These are phyloP conservation scores for Hemiscyllium ocellatum DNA, from an alignment of 2,113 vertebrate species.

Conservation along the genomic window DNA sequence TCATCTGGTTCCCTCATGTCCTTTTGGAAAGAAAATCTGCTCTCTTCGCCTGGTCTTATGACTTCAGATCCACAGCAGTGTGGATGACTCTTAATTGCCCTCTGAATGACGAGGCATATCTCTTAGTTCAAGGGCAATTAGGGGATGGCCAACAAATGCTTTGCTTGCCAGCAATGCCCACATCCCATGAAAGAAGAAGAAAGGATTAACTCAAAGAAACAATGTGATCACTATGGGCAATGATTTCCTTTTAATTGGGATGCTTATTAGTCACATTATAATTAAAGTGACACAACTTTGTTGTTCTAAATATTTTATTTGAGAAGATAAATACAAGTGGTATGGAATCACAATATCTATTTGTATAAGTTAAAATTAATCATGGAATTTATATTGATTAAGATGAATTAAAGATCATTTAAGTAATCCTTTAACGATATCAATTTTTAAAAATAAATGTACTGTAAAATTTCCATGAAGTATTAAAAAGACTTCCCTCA, in stretches of 20 bases:
- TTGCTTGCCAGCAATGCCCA: no score
- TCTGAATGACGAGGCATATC: no score
- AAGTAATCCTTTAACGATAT: neutral
- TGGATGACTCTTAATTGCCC: no score
- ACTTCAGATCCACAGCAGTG: no score
- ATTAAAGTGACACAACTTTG: neutral
- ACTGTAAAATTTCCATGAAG: neutral
- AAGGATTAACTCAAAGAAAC: neutral
- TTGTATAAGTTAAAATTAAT: neutral
- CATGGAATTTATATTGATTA: slow-evolving; percentile 14
- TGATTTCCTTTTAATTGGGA: neutral
- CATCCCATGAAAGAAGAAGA: no score
- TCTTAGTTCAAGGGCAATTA: no score
- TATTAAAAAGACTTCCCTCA: neutral
- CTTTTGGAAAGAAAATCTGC: no score
- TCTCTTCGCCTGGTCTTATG: no score
- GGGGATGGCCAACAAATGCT: no score
- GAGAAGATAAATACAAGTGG: neutral
- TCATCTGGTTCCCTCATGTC: no score
- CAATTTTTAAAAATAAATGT: neutral
- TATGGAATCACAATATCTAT: neutral
- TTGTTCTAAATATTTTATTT: slow-evolving; percentile 16
- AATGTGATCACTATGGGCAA: neutral
- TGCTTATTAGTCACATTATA: neutral
- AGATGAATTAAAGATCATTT: neutral